Percentiles rank a stretch among this genome's conserved stretches.
Evolutionary conservation across 2,113 vertebrate species (phyloP).

Genomic region (Gobius niger): DNA sequence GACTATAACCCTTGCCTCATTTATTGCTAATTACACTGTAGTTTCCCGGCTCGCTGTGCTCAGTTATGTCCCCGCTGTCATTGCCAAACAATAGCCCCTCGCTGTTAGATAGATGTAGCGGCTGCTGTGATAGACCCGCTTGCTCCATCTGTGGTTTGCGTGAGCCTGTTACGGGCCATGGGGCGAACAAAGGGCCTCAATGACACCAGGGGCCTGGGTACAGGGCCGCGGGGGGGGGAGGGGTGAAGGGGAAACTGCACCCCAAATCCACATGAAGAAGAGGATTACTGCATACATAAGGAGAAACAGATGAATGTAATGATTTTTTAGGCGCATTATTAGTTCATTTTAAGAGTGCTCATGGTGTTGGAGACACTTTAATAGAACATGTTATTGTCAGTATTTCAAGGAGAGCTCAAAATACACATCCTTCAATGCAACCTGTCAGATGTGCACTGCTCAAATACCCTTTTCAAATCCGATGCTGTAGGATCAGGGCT

Average conservation of each 20-base stretch:
- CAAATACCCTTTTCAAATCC: too few species aligned
- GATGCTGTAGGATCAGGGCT: too few species aligned
- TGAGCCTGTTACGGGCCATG: constrained; percentile 41
- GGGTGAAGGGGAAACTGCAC: constrained; percentile 12
- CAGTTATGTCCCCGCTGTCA: constrained; percentile 1
- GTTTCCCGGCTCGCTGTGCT: neutral
- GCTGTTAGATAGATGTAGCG: constrained; percentile 37
- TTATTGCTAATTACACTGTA: constrained; percentile 11
- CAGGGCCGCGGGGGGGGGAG: neutral
- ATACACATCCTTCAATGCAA: constrained; percentile 23
- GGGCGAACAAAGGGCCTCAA: constrained; percentile 67
- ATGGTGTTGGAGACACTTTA: constrained; percentile 32
- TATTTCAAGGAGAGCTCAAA: constrained; percentile 4
- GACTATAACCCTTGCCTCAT: neutral
- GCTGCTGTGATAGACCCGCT: constrained; percentile 35
- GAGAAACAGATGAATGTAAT: constrained; percentile 66
- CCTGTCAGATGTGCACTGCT: too few species aligned
- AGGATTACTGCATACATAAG: constrained; percentile 61
- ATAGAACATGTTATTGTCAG: constrained; percentile 4
- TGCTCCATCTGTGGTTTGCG: constrained; percentile 54
- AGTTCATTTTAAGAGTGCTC: constrained; percentile 49
- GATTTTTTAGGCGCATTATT: constrained; percentile 64
- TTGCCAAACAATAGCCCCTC: constrained; percentile 40
- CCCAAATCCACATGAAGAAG: constrained; percentile 13
- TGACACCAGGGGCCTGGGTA: constrained; percentile 62